Percentiles rank a stretch among this genome's conserved stretches.
These are phyloP conservation scores for Idris sp. DNA, from an alignment of 1,140 invertebrate species.

Conservation along the genomic window DNA sequence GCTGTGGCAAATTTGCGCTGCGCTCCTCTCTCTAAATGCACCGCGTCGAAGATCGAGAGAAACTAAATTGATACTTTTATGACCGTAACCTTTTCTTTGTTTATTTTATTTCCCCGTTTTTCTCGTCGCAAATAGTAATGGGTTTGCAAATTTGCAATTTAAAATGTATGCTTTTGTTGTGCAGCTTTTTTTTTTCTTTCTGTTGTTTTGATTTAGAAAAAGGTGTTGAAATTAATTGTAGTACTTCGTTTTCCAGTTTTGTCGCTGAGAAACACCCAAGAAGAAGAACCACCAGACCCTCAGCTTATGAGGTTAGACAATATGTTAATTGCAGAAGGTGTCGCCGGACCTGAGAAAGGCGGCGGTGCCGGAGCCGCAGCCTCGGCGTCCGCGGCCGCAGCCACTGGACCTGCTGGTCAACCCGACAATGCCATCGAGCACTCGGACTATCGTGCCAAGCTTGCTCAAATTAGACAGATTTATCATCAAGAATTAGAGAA, in stretches of 20 bases:
- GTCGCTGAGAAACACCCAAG: constrained; percentile 96
- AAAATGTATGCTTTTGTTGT: constrained; percentile 43
- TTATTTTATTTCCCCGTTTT: constrained; percentile 20
- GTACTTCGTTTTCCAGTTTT: constrained; percentile 89
- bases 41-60: constrained; percentile 33
- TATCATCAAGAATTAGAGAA: constrained; percentile 99
- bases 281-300: constrained; percentile 99
- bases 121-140: constrained; percentile 28
- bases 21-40: constrained; percentile 27
- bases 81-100: constrained; percentile 61
- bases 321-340: constrained; percentile 99
- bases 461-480: constrained; percentile 99
- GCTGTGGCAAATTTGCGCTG: constrained; percentile 15
- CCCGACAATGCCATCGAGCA: constrained; percentile 98
- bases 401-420: constrained; percentile 83
- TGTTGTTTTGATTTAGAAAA: no score
- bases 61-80: constrained; percentile 76
- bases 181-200: neutral
- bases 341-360: constrained; percentile 98
- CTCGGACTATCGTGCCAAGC: constrained; percentile 98
- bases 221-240: no score
- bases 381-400: constrained; percentile 92
- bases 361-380: constrained; percentile 94
- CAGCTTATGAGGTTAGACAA: constrained; percentile 99
- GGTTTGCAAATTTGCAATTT: no score